phyloP scores from a whole-genome alignment of 2,113 vertebrate genomes.

The Neolamprologus ventralis region DNA sequence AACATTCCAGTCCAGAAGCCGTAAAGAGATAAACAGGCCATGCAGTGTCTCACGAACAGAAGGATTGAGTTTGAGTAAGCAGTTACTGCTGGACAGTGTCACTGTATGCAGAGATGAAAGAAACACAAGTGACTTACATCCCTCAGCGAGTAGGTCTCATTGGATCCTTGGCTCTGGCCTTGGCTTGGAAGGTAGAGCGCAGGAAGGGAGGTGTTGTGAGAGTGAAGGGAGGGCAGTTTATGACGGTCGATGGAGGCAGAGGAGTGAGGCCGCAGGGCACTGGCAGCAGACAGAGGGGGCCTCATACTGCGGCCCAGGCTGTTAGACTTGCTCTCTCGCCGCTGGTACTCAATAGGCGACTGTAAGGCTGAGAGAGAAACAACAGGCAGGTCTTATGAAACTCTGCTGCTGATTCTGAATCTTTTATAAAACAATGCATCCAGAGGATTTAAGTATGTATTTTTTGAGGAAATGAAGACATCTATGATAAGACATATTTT shows the following conservation, averaged over 20 bases:
- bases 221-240: conserved; percentile 71
- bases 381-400: neutral
- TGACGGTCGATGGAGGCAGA: conserved; percentile 79
- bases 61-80: neutral
- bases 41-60: neutral
- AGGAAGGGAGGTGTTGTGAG: conserved; percentile 82
- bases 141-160: conserved; percentile 31
- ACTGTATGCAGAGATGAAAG: neutral
- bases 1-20: neutral
- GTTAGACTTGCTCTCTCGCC: conserved; percentile 85
- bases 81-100: neutral
- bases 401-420: neutral
- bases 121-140: conserved; percentile 48
- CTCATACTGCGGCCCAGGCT: conserved; percentile 80
- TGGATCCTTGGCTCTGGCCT: conserved; percentile 49
- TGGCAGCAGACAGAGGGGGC: conserved; percentile 60
- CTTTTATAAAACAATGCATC: neutral
- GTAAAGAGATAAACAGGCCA: neutral
- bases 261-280: conserved; percentile 74
- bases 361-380: conserved; percentile 75
- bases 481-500: neutral
- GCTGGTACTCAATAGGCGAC: conserved; percentile 91
- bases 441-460: neutral
- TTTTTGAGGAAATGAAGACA: neutral
- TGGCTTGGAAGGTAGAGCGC: conserved; percentile 77